Evolutionary conservation across 2,113 vertebrate genomes (phyloP).

Genomic region (Spea bombifrons): DNA sequence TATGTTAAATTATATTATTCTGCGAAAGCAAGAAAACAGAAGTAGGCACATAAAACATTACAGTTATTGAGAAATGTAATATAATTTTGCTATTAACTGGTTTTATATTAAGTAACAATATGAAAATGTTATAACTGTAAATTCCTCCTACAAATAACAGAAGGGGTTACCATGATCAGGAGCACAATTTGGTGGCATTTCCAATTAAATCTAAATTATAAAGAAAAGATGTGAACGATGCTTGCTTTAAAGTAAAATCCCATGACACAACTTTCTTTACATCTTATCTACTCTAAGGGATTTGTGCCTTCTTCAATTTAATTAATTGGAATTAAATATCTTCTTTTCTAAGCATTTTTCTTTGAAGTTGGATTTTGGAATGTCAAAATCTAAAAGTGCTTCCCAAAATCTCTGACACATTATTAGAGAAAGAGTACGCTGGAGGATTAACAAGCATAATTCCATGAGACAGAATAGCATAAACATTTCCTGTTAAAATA

Average conservation of each 20-base stretch:
- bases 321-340: constrained; percentile 38
- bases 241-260: constrained; percentile 7
- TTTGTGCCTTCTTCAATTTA: constrained; percentile 38
- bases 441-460: constrained; percentile 38
- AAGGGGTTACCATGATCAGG: no score
- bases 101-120: no score
- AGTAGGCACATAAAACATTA: no score
- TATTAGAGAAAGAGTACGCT: constrained; percentile 18
- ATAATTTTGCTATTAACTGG: no score
- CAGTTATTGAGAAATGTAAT: no score
- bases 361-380: constrained; percentile 38
- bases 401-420: constrained; percentile 31
- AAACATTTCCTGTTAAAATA: constrained; percentile 23
- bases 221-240: background rate
- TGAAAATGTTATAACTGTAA: no score
- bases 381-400: constrained; percentile 32
- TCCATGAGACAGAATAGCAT: constrained; percentile 19
- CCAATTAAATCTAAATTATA: background rate
- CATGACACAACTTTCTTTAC: constrained; percentile 17
- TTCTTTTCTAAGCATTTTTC: constrained; percentile 29
- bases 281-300: constrained; percentile 20
- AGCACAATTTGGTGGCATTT: no score
- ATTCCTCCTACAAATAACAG: no score
- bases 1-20: no score
- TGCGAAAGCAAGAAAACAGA: no score